Evolutionary conservation across 2,888 invertebrate species (phyloP).

Genomic region (Notodonta dromedarius): DNA sequence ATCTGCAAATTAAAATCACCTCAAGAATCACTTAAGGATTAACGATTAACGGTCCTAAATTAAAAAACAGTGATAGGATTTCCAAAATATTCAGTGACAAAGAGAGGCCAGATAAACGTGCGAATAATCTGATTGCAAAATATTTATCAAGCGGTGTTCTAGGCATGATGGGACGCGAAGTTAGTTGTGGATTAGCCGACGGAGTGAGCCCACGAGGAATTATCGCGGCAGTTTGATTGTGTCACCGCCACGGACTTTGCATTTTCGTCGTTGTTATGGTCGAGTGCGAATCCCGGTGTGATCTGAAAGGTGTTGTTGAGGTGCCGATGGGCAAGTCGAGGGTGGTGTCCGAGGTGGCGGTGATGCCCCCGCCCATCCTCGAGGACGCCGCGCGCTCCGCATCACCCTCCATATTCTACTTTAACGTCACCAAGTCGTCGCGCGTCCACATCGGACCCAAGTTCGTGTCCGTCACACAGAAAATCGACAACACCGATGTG

Average conservation of each 20-base stretch:
- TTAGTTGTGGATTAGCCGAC: conserved; percentile 55
- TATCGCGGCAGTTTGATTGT: conserved; percentile 27
- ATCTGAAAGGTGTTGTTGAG: conserved; percentile 32
- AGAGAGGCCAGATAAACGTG: conserved; percentile 41
- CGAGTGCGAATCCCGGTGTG: conserved; percentile 37
- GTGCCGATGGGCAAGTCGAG: conserved; percentile 40
- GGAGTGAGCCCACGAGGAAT: conserved; percentile 47
- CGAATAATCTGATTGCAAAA: conserved; percentile 27
- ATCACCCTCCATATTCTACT: conserved; percentile 51
- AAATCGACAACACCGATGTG: conserved; percentile 68
- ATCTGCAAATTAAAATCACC: no score
- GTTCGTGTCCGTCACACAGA: conserved; percentile 69
- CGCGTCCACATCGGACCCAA: conserved; percentile 71
- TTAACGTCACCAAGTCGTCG: conserved; percentile 65
- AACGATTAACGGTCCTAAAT: no score
- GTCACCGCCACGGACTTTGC: conserved; percentile 41
- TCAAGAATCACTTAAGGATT: no score
- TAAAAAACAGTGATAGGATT: no score
- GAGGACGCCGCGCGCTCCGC: conserved; percentile 41
- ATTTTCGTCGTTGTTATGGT: conserved; percentile 44
- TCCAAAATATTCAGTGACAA: background rate
- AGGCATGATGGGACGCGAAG: conserved; percentile 29
- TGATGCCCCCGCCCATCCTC: conserved; percentile 43
- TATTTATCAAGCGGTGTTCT: conserved; percentile 26
- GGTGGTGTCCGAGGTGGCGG: conserved; percentile 53